These are phyloP conservation scores for Petaurus breviceps DNA, from an alignment of 2,113 vertebrate species.

Conservation along the genomic window DNA sequence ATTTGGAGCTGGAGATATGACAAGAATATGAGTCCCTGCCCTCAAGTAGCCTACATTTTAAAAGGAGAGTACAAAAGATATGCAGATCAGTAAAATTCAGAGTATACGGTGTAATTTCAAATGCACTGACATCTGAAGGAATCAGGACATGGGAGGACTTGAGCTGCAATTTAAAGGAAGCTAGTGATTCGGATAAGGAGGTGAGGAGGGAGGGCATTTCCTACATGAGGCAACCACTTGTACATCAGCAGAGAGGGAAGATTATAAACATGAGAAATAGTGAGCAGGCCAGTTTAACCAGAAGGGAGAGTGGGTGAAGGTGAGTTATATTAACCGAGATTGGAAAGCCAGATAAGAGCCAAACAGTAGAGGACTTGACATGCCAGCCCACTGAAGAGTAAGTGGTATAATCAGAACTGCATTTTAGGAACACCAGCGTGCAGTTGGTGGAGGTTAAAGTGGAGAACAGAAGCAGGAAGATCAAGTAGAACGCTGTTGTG, in stretches of 20 bases:
- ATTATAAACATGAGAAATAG: not conserved
- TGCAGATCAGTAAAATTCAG: not conserved
- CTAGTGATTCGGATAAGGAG: not conserved
- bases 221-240: not conserved
- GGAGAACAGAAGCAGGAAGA: not conserved
- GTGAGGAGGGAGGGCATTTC: not conserved
- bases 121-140: not conserved
- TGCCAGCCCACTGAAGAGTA: not conserved
- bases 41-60: not conserved
- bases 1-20: not conserved
- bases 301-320: not conserved
- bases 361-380: not conserved
- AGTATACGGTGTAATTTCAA: not conserved
- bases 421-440: not conserved
- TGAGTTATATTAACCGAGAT: not conserved
- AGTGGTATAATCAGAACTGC: not conserved
- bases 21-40: not conserved
- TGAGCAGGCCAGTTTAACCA: not conserved
- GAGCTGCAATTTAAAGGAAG: not conserved
- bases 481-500: not conserved
- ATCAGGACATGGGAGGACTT: not conserved
- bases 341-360: not conserved
- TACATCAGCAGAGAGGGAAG: not conserved
- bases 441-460: not conserved
- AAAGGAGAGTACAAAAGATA: not conserved